Percentiles rank a stretch among this genome's conserved stretches.
Evolutionary conservation across 2,797 vertebrate species (phyloP).

Genomic region (Myotis planiceps): DNA sequence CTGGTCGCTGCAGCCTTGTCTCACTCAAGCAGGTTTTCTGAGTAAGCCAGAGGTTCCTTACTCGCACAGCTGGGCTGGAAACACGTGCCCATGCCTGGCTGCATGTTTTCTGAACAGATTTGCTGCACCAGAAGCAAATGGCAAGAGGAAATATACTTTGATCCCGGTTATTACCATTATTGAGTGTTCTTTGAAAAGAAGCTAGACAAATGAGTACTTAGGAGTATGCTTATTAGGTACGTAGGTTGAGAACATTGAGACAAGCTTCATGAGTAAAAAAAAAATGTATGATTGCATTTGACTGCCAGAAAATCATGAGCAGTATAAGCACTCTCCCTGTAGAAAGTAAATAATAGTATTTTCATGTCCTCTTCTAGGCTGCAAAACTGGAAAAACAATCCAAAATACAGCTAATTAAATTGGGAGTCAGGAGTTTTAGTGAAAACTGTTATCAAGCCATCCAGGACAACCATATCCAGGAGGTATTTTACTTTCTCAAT

Average conservation of each 20-base stretch:
- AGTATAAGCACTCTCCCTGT: background rate
- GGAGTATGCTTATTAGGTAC: background rate
- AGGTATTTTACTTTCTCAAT: background rate
- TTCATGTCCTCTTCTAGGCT: background rate
- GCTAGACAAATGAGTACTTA: background rate
- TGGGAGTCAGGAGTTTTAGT: background rate
- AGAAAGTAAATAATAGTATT: slow-evolving; percentile 16
- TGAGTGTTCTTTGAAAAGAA: slow-evolving; percentile 22
- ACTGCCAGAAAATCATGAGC: background rate
- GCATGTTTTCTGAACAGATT: background rate
- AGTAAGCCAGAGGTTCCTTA: background rate
- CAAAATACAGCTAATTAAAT: slow-evolving; percentile 44
- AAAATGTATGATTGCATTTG: background rate
- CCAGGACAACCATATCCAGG: background rate
- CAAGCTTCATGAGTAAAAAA: background rate
- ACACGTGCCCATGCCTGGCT: background rate
- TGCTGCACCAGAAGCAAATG: slow-evolving; percentile 4
- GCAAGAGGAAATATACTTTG: background rate
- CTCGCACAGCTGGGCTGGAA: background rate
- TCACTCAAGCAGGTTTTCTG: background rate
- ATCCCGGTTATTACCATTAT: background rate
- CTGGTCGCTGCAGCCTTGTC: background rate
- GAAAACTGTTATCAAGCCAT: slow-evolving; percentile 5
- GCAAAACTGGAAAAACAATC: slow-evolving; percentile 40
- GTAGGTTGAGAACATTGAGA: background rate